These are phyloP conservation scores for Masticophis lateralis DNA, from an alignment of 2,797 vertebrate species.

Conservation along the genomic window DNA sequence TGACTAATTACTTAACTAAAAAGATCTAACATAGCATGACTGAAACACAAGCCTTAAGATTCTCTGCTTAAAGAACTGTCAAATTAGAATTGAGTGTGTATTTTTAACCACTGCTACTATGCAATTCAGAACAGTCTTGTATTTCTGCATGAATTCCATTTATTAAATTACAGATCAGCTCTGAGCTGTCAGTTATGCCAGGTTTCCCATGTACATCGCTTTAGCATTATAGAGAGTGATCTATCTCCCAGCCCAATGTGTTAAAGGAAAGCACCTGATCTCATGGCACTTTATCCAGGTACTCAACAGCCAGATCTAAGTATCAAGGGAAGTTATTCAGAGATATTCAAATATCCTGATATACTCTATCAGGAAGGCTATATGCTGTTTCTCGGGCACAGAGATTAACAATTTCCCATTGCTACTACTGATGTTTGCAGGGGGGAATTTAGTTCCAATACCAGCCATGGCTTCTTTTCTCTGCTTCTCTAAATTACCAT, in stretches of 20 bases:
- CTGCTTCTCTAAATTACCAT: not conserved
- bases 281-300: not conserved
- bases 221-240: not conserved
- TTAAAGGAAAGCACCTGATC: not conserved
- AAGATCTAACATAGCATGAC: not conserved
- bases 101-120: not conserved
- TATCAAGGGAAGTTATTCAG: not conserved
- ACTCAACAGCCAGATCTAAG: not conserved
- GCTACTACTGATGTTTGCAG: not conserved
- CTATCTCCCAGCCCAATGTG: not conserved
- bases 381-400: not conserved
- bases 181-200: not conserved
- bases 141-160: not conserved
- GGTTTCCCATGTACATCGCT: not conserved
- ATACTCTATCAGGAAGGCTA: not conserved
- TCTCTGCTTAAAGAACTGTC: not conserved
- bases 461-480: not conserved
- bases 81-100: not conserved
- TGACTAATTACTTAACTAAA: no score
- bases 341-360: not conserved
- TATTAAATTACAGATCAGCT: not conserved
- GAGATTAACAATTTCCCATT: not conserved
- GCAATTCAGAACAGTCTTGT: not conserved
- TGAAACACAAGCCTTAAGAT: not conserved
- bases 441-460: not conserved